phyloP scores from a whole-genome alignment of 2,888 invertebrate species.

The Parnassius smintheus region DNA sequence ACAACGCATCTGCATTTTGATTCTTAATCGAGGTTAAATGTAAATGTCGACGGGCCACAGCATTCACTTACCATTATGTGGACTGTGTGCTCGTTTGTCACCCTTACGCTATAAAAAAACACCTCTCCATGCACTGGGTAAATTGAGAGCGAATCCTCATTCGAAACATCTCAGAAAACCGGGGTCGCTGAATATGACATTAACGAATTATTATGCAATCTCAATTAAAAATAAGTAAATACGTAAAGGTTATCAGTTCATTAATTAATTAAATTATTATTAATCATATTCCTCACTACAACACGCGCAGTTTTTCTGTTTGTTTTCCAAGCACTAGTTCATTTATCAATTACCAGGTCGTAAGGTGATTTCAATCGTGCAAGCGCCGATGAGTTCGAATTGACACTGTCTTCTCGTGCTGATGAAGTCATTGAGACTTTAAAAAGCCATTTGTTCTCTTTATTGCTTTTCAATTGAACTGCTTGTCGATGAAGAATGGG shows the following conservation, averaged over 20 bases:
- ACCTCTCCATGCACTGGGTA: too few relatives aligned
- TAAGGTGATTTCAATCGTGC: not conserved
- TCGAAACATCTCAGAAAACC: too few relatives aligned
- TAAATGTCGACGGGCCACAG: too few relatives aligned
- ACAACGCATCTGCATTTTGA: too few relatives aligned
- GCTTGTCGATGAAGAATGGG: not conserved
- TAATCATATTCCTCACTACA: not conserved
- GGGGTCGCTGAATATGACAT: too few relatives aligned
- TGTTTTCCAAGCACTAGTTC: not conserved
- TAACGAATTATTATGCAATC: too few relatives aligned
- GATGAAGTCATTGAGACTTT: slow-evolving; percentile 2
- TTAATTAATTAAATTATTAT: not conserved
- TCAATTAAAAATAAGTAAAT: too few relatives aligned
- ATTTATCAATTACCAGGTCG: slow-evolving; percentile 3
- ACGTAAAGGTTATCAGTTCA: not conserved
- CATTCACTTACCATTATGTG: too few relatives aligned
- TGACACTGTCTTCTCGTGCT: not conserved
- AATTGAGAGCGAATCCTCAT: too few relatives aligned
- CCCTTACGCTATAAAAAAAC: too few relatives aligned
- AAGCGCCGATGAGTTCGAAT: not conserved
- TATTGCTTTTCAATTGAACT: slow-evolving; percentile 15
- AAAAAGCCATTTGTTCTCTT: slow-evolving; percentile 1
- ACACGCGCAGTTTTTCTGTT: not conserved
- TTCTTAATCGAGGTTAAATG: too few relatives aligned
- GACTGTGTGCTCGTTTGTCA: too few relatives aligned